phyloP scores from a whole-genome alignment of 2,797 vertebrate species.

The Phalloptychus januarius region DNA sequence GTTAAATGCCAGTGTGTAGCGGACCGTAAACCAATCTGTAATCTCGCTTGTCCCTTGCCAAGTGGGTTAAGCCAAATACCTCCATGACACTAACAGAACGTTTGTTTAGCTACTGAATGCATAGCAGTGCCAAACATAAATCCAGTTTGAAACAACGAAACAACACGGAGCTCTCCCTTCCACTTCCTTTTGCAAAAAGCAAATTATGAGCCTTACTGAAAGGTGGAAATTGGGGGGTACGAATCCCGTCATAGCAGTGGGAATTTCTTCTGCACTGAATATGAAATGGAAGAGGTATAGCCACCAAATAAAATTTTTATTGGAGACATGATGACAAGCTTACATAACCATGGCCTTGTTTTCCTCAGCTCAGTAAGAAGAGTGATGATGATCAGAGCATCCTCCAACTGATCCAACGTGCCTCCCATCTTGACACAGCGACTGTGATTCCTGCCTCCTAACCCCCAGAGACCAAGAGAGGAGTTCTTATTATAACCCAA shows the following conservation, averaged over 20 bases:
- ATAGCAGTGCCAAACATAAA: conserved; percentile 2
- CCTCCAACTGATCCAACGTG: conserved; percentile 61
- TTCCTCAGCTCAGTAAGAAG: conserved; percentile 56
- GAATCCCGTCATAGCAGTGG: conserved; percentile 28
- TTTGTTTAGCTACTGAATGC: background rate
- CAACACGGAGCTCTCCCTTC: conserved; percentile 7
- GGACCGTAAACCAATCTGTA: background rate
- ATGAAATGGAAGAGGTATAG: conserved; percentile 62
- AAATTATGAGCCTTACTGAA: conserved; percentile 25
- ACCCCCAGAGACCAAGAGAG: conserved; percentile 32
- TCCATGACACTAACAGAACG: background rate
- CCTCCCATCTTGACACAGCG: conserved; percentile 49
- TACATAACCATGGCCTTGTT: conserved; percentile 74
- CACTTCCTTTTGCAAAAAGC: conserved; percentile 16
- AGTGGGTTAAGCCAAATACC: background rate
- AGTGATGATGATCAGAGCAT: conserved; percentile 62
- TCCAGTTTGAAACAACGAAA: background rate
- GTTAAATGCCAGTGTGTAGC: background rate
- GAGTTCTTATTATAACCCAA: conserved; percentile 35
- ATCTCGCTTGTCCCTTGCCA: background rate
- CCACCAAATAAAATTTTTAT: conserved; percentile 68
- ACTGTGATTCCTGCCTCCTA: conserved; percentile 24
- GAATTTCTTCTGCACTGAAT: conserved; percentile 51
- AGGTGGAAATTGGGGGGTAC: conserved; percentile 4
- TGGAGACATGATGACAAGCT: conserved; percentile 67